These are phyloP conservation scores for Paedocypris micromegethes DNA, from an alignment of 2,797 vertebrate genomes.

Conservation along the genomic window DNA sequence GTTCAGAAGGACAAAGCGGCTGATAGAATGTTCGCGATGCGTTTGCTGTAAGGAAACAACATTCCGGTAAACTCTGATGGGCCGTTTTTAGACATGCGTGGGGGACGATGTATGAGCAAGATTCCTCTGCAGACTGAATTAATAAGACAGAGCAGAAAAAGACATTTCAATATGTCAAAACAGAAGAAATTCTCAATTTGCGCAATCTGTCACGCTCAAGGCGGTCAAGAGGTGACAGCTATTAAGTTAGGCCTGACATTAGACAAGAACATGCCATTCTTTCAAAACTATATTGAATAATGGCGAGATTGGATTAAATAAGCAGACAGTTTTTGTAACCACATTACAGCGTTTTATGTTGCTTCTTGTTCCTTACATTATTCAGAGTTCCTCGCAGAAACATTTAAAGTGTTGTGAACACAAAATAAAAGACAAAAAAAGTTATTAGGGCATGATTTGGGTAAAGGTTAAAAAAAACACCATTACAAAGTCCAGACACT, in stretches of 20 bases:
- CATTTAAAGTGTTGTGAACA: too few species aligned
- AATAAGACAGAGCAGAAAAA: slow-evolving; percentile 17
- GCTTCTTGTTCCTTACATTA: neutral
- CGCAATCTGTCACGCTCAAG: neutral
- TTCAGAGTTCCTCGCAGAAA: neutral
- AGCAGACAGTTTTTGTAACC: neutral
- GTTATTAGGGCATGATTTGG: too few species aligned
- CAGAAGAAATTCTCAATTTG: neutral
- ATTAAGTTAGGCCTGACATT: slow-evolving; percentile 10
- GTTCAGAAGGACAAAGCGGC: slow-evolving; percentile 7
- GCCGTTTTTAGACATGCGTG: slow-evolving; percentile 13
- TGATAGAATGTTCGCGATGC: neutral
- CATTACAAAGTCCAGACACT: too few species aligned
- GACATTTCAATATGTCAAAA: neutral
- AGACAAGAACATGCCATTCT: neutral
- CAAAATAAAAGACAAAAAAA: too few species aligned
- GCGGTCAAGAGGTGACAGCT: neutral
- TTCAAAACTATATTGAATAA: slow-evolving; percentile 1
- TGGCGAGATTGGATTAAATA: neutral
- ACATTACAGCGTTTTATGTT: neutral
- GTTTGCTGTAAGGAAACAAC: slow-evolving; percentile 25
- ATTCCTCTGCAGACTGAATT: slow-evolving; percentile 27
- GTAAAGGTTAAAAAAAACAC: too few species aligned
- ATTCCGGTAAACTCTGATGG: slow-evolving; percentile 27
- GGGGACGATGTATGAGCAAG: slow-evolving; percentile 26